Evolutionary conservation across 1,140 invertebrate genomes (phyloP).

Genomic region (Fopius arisanus): DNA sequence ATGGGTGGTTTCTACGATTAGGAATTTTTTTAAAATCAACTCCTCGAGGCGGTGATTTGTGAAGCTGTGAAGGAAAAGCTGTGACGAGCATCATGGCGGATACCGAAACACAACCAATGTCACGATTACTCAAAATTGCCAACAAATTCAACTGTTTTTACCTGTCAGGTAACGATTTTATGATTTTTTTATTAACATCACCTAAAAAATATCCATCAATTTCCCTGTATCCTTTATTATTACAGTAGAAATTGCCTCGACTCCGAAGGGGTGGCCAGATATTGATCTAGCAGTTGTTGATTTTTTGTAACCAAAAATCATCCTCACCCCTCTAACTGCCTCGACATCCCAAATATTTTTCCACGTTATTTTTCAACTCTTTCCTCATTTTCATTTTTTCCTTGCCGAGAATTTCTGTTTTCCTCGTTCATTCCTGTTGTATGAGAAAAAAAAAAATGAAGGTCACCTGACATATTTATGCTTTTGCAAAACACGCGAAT

Average conservation of each 20-base stretch:
- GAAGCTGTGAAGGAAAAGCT: neutral
- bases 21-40: neutral
- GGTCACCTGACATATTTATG: too few species aligned
- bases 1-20: neutral
- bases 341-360: neutral
- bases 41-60: neutral
- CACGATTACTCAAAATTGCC: conserved; percentile 76
- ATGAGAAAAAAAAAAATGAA: too few species aligned
- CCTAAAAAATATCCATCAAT: neutral
- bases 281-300: conserved; percentile 1
- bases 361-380: neutral
- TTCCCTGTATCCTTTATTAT: neutral
- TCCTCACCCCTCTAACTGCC: too few species aligned
- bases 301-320: conserved; percentile 6
- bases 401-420: too few species aligned
- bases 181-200: neutral
- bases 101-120: conserved; percentile 67
- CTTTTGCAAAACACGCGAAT: too few species aligned
- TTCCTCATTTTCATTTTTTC: too few species aligned
- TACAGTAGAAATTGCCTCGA: neutral
- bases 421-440: too few species aligned
- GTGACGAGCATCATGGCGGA: conserved; percentile 58
- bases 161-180: conserved; percentile 71
- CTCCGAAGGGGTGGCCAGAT: neutral
- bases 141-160: conserved; percentile 88